Evolutionary conservation across 2,797 vertebrate genomes (phyloP).

Genomic region (Parauchenoglanis ngamensis): DNA sequence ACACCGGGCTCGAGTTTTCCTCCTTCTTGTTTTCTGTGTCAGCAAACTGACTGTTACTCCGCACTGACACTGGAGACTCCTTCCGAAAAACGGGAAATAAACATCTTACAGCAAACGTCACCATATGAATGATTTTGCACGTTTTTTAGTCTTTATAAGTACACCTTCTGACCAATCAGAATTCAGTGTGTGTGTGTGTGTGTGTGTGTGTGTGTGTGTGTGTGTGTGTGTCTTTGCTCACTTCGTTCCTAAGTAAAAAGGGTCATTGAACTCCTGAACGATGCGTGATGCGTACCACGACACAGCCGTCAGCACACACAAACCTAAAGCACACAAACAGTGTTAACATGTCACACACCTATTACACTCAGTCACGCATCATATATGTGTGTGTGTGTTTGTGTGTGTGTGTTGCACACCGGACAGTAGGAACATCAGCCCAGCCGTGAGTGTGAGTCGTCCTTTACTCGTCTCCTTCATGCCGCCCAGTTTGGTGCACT

Average conservation of each 20-base stretch:
- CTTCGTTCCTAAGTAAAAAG: conserved; percentile 64
- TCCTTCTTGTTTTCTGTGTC: background rate
- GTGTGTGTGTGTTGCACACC: conserved; percentile 66
- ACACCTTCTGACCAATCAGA: background rate
- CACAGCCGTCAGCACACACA: conserved; percentile 66
- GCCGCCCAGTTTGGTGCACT: conserved; percentile 79
- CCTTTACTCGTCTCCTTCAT: conserved; percentile 72
- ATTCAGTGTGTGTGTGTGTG: background rate
- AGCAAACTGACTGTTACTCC: background rate
- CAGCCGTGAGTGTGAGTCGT: conserved; percentile 75
- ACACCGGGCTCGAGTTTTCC: background rate
- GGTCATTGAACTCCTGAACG: conserved; percentile 72
- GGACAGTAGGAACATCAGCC: conserved; percentile 78
- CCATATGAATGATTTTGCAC: too few species aligned
- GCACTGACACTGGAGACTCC: background rate
- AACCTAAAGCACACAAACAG: conserved; percentile 58
- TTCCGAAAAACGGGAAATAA: background rate
- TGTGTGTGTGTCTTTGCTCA: conserved; percentile 51
- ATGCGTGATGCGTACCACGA: conserved; percentile 74
- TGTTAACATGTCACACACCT: background rate
- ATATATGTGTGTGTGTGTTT: conserved; percentile 3
- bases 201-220: conserved; percentile 27
- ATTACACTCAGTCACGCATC: background rate
- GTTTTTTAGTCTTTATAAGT: background rate
- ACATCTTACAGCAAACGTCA: background rate